Base-by-base conservation (phyloP, 2,797 vertebrate genomes). In the Hippocampus kuda region DNA sequence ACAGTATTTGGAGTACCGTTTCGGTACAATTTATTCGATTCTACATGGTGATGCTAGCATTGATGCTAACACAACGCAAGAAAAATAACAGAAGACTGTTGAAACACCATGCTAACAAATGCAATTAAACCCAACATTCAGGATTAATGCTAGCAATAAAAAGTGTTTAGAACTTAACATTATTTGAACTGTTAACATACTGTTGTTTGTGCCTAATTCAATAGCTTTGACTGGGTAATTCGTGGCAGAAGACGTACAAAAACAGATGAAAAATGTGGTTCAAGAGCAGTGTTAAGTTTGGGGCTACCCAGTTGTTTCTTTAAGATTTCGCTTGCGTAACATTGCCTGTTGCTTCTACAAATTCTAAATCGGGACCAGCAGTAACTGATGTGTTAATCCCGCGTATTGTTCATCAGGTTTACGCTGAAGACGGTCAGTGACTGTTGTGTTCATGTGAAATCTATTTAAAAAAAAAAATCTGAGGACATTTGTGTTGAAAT, bases 301-400 rank as follows among this genome's bases (percentile, higher is more conserved):
- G 56, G 26, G 5, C 56, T 15, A 5, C 26, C 10, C 2, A 16
- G 9, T 56, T 56, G 53, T 56, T 56, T 56, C 53, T 56, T 56
- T 56, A 56, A 10, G 22, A 46, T 64, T 64, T 44, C 8, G 5
- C n/a, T 64, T n/a, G 20, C 34, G 41, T 42, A 64, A 64, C 22
- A 24, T n/a, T 9, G 53, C n/a, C 53, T 26, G n/a, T 56, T 56
- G n/a, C n/a, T 56, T 56, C 53, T 24, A 41, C 2, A 24, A 46
- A 46, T 42, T n/a, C 42, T 26, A 46, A 64, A 64, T 63, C 12
- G 12, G n/a, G 62, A 46, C 13, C 38, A 24, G n/a, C 26, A 15
- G 62, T n/a, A 64, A 46, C 38, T 44, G 22, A 64, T 64, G 62
- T 64, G 41, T n/a, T 46, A 13, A 64, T 16, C 62, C 62, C 9